Base-by-base conservation (phyloP, 1,140 invertebrate species). In the Triops longicaudatus region DNA sequence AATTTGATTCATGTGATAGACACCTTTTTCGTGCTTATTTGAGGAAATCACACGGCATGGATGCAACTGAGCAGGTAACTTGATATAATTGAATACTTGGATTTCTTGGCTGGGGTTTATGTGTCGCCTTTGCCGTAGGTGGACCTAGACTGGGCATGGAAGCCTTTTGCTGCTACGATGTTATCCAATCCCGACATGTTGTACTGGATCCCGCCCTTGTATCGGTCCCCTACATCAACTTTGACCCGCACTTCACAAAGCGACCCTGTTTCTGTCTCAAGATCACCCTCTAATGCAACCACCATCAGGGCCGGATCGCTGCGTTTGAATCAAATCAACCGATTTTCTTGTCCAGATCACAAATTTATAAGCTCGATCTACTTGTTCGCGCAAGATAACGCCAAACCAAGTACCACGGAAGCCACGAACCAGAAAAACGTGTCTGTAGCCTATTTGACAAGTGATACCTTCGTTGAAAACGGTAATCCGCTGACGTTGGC, bases 71-170 rank as follows among this genome's bases (percentile, higher is more conserved):
- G 22, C 50, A 63, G 50, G 50, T 63, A 63, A 9, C 50, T 17
- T 37, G 7, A 37, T 7, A 37, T 37, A 4, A 37, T 37, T 2
- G 31, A 4, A 37, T 37, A 37, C 2, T 37, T 37, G 31, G 31
- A 37, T 4, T 2, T 37, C 31, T 37, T 2, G 31, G 31, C 31
- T 37, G 7, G 7, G 31, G 7, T 37, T 37, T 37, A 7, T 37
- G 22, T 63, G 14, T 22, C 14, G 17, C 50, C 50, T 63, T 63
- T 22, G 50, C 14, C 50, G 11, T 41, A 75, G 26, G 1, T 75
- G 26, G 74, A 75, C 17, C 37, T 75, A 26, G 44, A 75, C 74
- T 75, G 74, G 74, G 74, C 74, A 6, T 75, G 74, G 74, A 27
- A 43, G 22, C 74, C 74, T 14, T 75, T 75, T 42, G 74, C 74